Evolutionary conservation across 2,888 invertebrate species (phyloP), one percentile per base, ranked within the genome.

Genomic region (Sepiola atlantica): DNA sequence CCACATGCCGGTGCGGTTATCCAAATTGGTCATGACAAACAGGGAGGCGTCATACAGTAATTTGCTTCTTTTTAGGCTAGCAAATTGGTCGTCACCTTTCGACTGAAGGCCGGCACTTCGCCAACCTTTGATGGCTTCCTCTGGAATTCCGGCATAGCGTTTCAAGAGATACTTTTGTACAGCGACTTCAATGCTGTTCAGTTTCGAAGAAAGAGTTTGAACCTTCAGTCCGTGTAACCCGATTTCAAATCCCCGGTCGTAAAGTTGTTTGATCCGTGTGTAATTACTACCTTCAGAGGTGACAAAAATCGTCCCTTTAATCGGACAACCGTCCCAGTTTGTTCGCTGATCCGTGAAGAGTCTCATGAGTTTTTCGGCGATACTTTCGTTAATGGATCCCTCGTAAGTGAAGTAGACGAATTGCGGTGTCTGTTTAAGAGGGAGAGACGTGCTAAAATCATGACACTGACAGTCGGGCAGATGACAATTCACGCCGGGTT

Each of bases 321-420:
- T 95, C 45, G 91, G 94, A 90, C 96, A 96, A 18, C 96, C 96
- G 55, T 96, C 96, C 16, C 96, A 96, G 94, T 96, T 96, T 21
- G 92, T 91, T 55, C 96, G 94, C 0, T 55, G 92, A 24, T 93
- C 35, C 3, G 95, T 92, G 93, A 96, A 96, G 32, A 96, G 77
- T 8, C 94, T 94, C 55, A 94, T 94, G 93, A 96, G 95, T 94
- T 95, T 95, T 18, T 95, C 94, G 92, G 95, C 95, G 8, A 95
- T 94, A 24, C 95, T 95, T 45, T 95, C 95, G 91, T 96, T 96
- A 4, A 96, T 94, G 45, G 95, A 95, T 16, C 96, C 96, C 92
- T 96, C 96, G 18, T 96, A 94, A 0, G 96, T 95, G 35, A 96
- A 95, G 94, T 96, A 96, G 0, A 96, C 95, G 24, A 96, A 96